Evolutionary conservation across 2,888 invertebrate genomes (phyloP).

Genomic region (Epistrophe eligans): DNA sequence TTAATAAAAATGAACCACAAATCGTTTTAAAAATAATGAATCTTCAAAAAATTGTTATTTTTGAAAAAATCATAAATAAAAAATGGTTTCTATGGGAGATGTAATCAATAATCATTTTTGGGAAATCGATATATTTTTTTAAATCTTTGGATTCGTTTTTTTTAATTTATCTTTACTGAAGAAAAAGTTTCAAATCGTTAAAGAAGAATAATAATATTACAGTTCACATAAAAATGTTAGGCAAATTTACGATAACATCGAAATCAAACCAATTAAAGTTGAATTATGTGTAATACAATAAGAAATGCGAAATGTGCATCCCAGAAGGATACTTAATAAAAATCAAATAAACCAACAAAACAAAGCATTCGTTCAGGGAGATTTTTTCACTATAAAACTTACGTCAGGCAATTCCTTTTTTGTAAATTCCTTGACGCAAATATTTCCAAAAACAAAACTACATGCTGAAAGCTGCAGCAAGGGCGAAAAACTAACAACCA

Average conservation of each 20-base stretch:
- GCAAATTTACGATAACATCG: background rate
- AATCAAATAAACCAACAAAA: conserved; percentile 54
- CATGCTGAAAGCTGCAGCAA: conserved; percentile 37
- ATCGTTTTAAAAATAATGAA: too few species aligned
- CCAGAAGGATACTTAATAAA: conserved; percentile 46
- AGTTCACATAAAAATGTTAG: too few species aligned
- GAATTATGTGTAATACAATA: background rate
- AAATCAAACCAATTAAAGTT: background rate
- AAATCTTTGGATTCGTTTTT: too few species aligned
- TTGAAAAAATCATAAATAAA: too few species aligned
- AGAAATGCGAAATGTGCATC: conserved; percentile 39
- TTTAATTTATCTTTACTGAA: too few species aligned
- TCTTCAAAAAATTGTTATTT: too few species aligned
- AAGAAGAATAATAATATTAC: too few species aligned
- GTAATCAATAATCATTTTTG: too few species aligned
- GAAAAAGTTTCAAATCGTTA: too few species aligned
- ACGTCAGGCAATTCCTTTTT: conserved; percentile 25
- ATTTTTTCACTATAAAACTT: conserved; percentile 3
- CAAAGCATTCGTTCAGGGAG: conserved; percentile 35
- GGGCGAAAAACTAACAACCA: conserved; percentile 49
- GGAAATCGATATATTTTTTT: too few species aligned
- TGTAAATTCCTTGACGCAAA: conserved; percentile 50
- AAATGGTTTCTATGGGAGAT: too few species aligned
- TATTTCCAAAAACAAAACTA: conserved; percentile 38
- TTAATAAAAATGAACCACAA: too few species aligned